phyloP scores from a whole-genome alignment of 2,888 invertebrate species.

The Cyclophora albipunctata region DNA sequence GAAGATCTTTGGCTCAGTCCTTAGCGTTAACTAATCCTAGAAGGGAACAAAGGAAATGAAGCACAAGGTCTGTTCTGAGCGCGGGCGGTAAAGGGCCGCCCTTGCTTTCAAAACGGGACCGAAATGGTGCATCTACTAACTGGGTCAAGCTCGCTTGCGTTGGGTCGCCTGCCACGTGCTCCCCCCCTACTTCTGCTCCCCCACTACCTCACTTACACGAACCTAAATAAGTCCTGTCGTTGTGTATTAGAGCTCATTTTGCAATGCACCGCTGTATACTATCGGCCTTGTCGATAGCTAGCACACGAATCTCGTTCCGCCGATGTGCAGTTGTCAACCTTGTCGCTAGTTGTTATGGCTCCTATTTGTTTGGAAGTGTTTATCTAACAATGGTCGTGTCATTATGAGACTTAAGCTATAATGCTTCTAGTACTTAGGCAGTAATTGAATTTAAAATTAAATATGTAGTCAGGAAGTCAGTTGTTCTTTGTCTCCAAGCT shows the following conservation, averaged over 20 bases:
- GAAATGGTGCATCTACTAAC: constrained; percentile 68
- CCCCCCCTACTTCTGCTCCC: constrained; percentile 28
- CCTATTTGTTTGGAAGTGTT: constrained; percentile 23
- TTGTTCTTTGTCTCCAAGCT: constrained; percentile 15
- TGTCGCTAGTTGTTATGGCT: constrained; percentile 30
- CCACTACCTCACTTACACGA: constrained; percentile 15
- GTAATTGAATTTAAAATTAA: constrained; percentile 34
- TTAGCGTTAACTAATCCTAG: constrained; percentile 2
- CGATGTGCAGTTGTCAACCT: constrained; percentile 31
- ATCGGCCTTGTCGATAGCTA: constrained; percentile 45
- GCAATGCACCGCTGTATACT: constrained; percentile 19
- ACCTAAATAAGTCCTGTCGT: constrained; percentile 26
- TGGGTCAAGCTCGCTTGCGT: constrained; percentile 68
- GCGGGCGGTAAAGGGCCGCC: constrained; percentile 46
- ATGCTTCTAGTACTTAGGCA: constrained; percentile 24
- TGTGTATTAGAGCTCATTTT: constrained; percentile 34
- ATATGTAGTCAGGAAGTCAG: constrained; percentile 24
- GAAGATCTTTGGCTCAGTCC: too few species aligned
- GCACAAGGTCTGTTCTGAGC: constrained; percentile 22
- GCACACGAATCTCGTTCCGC: constrained; percentile 28
- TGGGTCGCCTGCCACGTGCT: constrained; percentile 58
- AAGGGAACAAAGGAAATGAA: constrained; percentile 29
- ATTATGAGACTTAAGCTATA: constrained; percentile 23
- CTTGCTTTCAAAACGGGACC: constrained; percentile 57
- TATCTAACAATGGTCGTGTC: constrained; percentile 33